Conservation (phyloP, 2,888 invertebrate genomes). For the Cactoblastis cactorum region DNA sequence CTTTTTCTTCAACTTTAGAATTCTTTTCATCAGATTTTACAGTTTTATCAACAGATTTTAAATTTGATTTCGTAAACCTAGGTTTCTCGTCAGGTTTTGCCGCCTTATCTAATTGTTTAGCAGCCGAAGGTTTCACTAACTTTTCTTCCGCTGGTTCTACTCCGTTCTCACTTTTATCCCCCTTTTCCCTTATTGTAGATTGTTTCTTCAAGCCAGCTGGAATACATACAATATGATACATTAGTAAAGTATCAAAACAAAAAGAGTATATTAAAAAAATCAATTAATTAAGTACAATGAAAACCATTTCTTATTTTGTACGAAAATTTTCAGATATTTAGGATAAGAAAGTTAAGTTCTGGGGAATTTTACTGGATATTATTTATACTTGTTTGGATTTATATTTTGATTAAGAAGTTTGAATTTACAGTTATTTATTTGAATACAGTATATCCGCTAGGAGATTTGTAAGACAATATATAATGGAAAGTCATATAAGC, state of each 20-base stretch:
- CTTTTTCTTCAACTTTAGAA: constrained; percentile 31
- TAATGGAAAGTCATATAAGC: too few species aligned
- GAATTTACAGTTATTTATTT: too few species aligned
- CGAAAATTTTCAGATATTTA: too few species aligned
- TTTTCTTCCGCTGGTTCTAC: constrained; percentile 59
- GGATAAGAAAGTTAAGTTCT: too few species aligned
- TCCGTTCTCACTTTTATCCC: constrained; percentile 66
- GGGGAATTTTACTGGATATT: too few species aligned
- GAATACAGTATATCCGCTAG: too few species aligned
- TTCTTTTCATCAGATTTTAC: constrained; percentile 39
- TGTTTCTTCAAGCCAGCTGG: constrained; percentile 70
- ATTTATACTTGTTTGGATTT: too few species aligned
- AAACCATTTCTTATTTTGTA: too few species aligned
- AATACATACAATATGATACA: constrained; percentile 27
- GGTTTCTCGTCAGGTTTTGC: constrained; percentile 58
- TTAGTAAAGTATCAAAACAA: not conserved
- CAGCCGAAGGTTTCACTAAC: constrained; percentile 62
- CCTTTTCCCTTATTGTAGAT: constrained; percentile 62
- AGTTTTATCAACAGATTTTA: constrained; percentile 39
- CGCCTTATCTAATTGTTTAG: constrained; percentile 56
- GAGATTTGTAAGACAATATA: too few species aligned
- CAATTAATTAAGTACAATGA: too few species aligned
- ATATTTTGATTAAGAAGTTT: too few species aligned
- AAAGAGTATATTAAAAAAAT: too few species aligned
- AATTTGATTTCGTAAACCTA: constrained; percentile 50